phyloP scores from a whole-genome alignment of 2,888 invertebrate species.

The Netelia virgata region DNA sequence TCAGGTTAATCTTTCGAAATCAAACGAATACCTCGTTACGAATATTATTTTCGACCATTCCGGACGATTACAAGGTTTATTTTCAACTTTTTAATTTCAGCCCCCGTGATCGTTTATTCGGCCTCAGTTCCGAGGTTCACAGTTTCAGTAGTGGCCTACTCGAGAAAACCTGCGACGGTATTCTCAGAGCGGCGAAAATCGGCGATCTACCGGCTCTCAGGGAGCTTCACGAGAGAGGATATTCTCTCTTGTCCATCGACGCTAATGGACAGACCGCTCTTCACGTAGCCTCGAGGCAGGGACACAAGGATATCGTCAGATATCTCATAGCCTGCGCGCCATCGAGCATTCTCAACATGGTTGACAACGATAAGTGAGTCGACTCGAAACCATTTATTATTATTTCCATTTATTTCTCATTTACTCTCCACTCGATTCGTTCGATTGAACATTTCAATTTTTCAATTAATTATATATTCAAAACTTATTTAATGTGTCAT shows the following conservation, averaged over 20 bases:
- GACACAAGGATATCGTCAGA: constrained; percentile 95
- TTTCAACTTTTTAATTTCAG: constrained; percentile 73
- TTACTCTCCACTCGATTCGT: too few species aligned
- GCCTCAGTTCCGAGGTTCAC: constrained; percentile 82
- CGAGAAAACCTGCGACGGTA: constrained; percentile 93
- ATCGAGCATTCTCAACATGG: constrained; percentile 93
- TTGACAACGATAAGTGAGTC: constrained; percentile 93
- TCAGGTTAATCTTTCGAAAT: constrained; percentile 74
- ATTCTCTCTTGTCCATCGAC: constrained; percentile 93
- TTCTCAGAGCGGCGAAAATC: constrained; percentile 93
- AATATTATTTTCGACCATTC: background rate
- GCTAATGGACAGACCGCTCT: constrained; percentile 95
- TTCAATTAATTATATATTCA: too few species aligned
- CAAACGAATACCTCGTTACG: background rate
- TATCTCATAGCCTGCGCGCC: constrained; percentile 95
- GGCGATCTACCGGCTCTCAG: constrained; percentile 93
- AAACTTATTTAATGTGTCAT: too few species aligned
- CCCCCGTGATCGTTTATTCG: constrained; percentile 82
- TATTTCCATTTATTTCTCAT: too few species aligned
- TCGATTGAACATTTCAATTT: too few species aligned
- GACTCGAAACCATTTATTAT: background rate
- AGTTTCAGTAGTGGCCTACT: constrained; percentile 89
- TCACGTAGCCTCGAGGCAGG: constrained; percentile 95
- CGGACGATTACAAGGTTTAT: constrained; percentile 4
- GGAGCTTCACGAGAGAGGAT: constrained; percentile 93